Base-by-base conservation (phyloP, 1,140 invertebrate genomes). In the Drosophila saltans region DNA sequence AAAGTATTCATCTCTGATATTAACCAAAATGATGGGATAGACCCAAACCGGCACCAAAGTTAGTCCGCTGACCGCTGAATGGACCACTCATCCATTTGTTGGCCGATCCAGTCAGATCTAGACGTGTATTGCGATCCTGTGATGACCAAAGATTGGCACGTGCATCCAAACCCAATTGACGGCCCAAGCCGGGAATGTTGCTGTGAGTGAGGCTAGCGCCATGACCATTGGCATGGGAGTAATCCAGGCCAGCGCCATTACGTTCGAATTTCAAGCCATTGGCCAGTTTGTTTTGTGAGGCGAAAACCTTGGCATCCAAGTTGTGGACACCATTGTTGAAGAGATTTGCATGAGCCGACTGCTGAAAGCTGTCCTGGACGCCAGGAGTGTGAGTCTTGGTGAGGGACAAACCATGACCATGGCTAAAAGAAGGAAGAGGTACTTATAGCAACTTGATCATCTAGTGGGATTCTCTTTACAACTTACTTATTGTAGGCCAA, bases 401-500 rank as follows among this genome's bases (percentile, higher is more conserved):
- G 8, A 91, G 41, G 7, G 83, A 73, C 0, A 81, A 69, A 21
- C 90, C 90, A 75, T 86, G 78, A 5, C 89, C 89, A 69, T 82
- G 61, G 33, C 89, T 56, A 21, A 39, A 6, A 58, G 2, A 7
- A 9, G n/a, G 7, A 36, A 41, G 9, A 58, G 33, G 8, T 10
- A 30, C 11, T 69, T 57, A 69, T 43, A 8, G 16, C 21, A 16
- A 2, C 11, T 7, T 16, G 1, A 8, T 24, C 8, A 30, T 40
- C 16, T 28, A 41, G 61, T 2, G 2, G 3, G 2, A 9, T 36
- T 2, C n/a, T 24, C 0, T 30, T 6, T 8, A 30, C 9, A 2
- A 80, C 88, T 90, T 11, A 91, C 90, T 91, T 91, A 45, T 91
- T 91, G 33, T 91, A 91, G 39, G 81, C 81, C 48, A 91, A n/a